Conservation (phyloP, 2,113 vertebrate species). For the Orthochromis malagaraziensis region DNA sequence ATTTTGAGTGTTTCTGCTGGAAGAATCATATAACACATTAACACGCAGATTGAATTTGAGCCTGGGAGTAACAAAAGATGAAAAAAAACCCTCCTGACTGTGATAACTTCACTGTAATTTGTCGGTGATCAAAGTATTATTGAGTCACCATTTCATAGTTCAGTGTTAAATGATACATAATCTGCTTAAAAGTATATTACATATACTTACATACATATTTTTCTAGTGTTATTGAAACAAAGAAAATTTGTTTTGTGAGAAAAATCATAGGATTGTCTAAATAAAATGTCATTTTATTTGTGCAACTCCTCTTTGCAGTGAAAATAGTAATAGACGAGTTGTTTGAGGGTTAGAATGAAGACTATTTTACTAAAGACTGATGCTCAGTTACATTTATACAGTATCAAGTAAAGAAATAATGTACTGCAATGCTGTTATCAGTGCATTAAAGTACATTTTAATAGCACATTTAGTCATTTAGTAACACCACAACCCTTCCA, state of each 20-base stretch:
- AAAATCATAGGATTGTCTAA: not conserved
- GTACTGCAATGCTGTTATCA: not conserved
- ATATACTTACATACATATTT: not conserved
- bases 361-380: not conserved
- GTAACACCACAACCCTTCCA: not conserved
- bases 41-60: not conserved
- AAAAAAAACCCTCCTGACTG: not conserved
- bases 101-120: not conserved
- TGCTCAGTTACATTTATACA: not conserved
- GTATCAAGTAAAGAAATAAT: not conserved
- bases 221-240: not conserved
- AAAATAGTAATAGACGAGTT: not conserved
- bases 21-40: not conserved
- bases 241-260: not conserved
- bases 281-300: not conserved
- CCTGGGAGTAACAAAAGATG: not conserved
- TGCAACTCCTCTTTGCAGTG: not conserved
- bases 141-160: fast-evolving
- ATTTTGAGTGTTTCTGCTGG: not conserved
- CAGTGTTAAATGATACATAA: not conserved
- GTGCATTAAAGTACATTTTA: not conserved
- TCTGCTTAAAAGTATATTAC: not conserved
- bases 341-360: not conserved
- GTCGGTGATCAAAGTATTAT: not conserved
- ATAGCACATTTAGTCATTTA: not conserved